Percentiles rank a stretch among this genome's conserved stretches.
phyloP scores from a whole-genome alignment of 92 coral and sea anemone species.

The Metridium senile region DNA sequence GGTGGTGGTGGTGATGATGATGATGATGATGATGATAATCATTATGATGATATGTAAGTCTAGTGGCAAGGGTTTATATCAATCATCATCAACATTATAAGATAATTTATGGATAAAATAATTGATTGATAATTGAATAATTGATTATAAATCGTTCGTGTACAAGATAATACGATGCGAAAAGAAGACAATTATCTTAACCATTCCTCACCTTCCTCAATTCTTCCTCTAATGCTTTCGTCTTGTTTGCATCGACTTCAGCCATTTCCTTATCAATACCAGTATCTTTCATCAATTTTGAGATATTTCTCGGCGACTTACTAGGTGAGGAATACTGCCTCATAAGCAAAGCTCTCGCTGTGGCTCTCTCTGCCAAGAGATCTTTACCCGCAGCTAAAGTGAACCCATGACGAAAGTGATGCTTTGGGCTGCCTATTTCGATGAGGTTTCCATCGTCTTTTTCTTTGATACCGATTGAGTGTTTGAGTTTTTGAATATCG shows the following conservation, averaged over 20 bases:
- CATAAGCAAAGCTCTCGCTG: conserved; percentile 60
- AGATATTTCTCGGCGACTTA: conserved; percentile 51
- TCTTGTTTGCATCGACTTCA: conserved; percentile 39
- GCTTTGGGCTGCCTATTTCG: conserved; percentile 18
- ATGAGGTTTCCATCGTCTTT: background rate
- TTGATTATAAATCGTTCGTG: no score
- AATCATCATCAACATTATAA: no score
- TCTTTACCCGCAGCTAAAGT: conserved; percentile 60
- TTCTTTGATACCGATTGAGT: conserved; percentile 68
- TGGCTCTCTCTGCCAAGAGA: conserved; percentile 52
- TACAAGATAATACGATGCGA: no score
- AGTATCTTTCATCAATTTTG: conserved; percentile 30
- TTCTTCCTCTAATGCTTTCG: conserved; percentile 38
- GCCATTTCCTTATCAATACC: conserved; percentile 46
- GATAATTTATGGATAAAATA: no score
- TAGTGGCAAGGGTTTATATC: no score
- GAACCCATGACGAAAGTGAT: conserved; percentile 53
- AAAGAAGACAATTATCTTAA: no score
- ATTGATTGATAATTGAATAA: no score
- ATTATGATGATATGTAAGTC: no score
- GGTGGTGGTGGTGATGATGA: no score
- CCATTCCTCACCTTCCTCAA: conserved; percentile 25
- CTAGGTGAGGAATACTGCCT: conserved; percentile 70
- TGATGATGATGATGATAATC: no score
- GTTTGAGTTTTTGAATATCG: conserved; percentile 72